Evolutionary conservation across 2,113 vertebrate genomes (phyloP), one percentile per base, ranked within the genome.

Genomic region (Monopterus albus): DNA sequence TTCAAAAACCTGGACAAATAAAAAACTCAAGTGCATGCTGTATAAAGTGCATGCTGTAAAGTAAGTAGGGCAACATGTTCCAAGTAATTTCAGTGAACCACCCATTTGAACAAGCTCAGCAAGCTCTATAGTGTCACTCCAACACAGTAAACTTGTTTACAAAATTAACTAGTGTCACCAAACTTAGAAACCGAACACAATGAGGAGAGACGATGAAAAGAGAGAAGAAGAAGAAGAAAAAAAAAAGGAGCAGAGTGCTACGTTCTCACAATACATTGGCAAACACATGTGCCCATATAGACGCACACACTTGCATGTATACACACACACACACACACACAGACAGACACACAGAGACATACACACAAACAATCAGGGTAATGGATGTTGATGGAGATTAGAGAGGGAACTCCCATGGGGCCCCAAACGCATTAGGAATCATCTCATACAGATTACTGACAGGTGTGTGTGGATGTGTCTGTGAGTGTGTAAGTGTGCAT

Each of bases 341-440:
- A 46, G 50, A 47, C 50, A 72, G 33, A 62, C 72, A 49, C 57
- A 51, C 45, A 53, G 29, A 73, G 3, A 68, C 58, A 68, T 10
- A 70, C 79, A 86, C 78, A 88, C 86, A 83, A 45, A 89, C 88
- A 88, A 91, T 91, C 90, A 87, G 71, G 77, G 75, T 90, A 92
- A 92, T 92, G 91, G 89, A 89, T 88, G 88, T 87, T 92, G 89
- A 89, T 91, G 89, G 87, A 88, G 88, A 91, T 91, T 89, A 89
- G 89, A 90, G 89, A 86, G 84, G 88, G 85, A 84, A 88, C 82
- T 90, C 90, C 90, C 90, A 78, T 42, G 6, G 84, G 89, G 85
- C 65, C 78, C 64, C 78, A 87, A 90, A 90, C 52, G 87, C 87
- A 91, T 90, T 89, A 87, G 84, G 86, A 88, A 91, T 91, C 88